Conservation (phyloP, 1,140 invertebrate species). For the Euglossa dilemma region DNA sequence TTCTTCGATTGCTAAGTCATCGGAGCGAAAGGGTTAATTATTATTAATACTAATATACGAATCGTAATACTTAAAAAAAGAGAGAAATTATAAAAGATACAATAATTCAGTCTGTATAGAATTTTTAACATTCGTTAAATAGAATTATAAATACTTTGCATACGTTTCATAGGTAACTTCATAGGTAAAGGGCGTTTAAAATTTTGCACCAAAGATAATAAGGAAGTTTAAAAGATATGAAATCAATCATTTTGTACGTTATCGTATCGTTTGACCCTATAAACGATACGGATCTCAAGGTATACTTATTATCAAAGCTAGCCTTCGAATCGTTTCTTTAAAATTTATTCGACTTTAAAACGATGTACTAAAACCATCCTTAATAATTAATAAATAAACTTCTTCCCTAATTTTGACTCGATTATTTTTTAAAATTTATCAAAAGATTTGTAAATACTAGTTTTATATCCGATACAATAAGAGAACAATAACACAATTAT, state of each 20-base stretch:
- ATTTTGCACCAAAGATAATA: not conserved
- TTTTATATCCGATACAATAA: not conserved
- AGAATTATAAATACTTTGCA: constrained; percentile 11
- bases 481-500: not conserved
- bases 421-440: not conserved
- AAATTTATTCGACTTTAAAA: not conserved
- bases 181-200: not conserved
- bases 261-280: not conserved
- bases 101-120: not conserved
- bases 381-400: not conserved
- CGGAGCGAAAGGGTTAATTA: not conserved
- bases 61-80: not conserved
- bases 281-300: not conserved
- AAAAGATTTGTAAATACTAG: not conserved
- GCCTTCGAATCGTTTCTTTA: no score
- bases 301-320: not conserved
- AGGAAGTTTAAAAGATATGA: not conserved
- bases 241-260: not conserved
- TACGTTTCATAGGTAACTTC: not conserved
- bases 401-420: not conserved
- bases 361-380: not conserved
- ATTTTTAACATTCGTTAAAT: not conserved
- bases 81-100: not conserved
- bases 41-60: not conserved
- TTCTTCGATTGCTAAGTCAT: no score